These are phyloP conservation scores for Strigamia maritima DNA, from an alignment of 2,888 invertebrate species.

Conservation along the genomic window DNA sequence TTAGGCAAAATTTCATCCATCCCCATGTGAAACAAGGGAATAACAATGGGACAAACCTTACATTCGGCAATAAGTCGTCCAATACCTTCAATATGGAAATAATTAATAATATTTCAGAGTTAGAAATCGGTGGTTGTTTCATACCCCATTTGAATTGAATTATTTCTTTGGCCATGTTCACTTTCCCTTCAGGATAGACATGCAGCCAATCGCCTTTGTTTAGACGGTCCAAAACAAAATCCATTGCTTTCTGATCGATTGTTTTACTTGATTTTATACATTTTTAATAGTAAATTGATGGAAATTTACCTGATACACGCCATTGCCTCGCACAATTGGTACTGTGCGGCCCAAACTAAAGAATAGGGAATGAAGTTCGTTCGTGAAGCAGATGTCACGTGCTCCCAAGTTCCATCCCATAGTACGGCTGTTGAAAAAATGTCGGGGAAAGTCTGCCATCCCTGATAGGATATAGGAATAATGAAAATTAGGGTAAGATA, in stretches of 20 bases:
- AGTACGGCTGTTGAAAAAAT: slow-evolving; percentile 61
- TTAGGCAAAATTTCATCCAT: slow-evolving; percentile 80
- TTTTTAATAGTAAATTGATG: too few relatives aligned
- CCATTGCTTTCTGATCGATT: slow-evolving; percentile 80
- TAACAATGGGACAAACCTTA: slow-evolving; percentile 68
- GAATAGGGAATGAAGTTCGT: slow-evolving; percentile 75
- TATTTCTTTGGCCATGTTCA: slow-evolving; percentile 65
- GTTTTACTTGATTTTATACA: too few relatives aligned
- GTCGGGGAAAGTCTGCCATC: background rate
- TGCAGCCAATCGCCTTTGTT: slow-evolving; percentile 86
- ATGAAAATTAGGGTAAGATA: too few relatives aligned
- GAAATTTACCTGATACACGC: slow-evolving; percentile 76
- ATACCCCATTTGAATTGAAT: slow-evolving; percentile 82
- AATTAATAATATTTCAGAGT: background rate
- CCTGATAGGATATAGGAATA: too few relatives aligned
- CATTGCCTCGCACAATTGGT: slow-evolving; percentile 86
- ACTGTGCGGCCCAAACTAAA: slow-evolving; percentile 93
- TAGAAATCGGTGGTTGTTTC: background rate
- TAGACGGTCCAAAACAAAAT: slow-evolving; percentile 85
- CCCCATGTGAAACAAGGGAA: slow-evolving; percentile 84
- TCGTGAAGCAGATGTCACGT: slow-evolving; percentile 95
- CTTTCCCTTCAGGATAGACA: slow-evolving; percentile 95
- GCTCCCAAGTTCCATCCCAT: slow-evolving; percentile 94
- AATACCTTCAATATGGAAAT: slow-evolving; percentile 62
- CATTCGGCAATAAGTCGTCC: slow-evolving; percentile 85